These are phyloP conservation scores for Campaea margaritaria DNA, from an alignment of 2,888 invertebrate species.

Conservation along the genomic window DNA sequence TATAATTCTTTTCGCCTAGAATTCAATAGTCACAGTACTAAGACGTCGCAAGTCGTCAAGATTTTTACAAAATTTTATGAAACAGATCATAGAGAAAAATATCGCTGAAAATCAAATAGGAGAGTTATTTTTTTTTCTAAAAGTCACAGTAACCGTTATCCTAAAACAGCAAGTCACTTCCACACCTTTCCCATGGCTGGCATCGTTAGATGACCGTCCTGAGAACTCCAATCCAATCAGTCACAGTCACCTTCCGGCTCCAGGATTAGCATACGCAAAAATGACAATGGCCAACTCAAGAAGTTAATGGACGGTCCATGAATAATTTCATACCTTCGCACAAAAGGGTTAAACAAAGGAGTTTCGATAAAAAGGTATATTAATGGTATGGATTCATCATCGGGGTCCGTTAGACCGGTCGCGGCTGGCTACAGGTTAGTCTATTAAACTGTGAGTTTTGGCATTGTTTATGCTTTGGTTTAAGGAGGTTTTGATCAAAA, in stretches of 20 bases:
- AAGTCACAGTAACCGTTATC: slow-evolving; percentile 11
- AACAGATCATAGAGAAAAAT: too few species aligned
- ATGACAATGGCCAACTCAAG: slow-evolving; percentile 73
- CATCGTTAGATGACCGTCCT: slow-evolving; percentile 67
- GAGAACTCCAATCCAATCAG: slow-evolving; percentile 73
- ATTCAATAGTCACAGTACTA: too few species aligned
- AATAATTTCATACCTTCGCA: slow-evolving; percentile 66
- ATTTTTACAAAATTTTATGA: too few species aligned
- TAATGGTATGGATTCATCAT: slow-evolving; percentile 76
- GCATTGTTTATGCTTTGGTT: slow-evolving; percentile 29
- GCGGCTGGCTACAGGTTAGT: slow-evolving; percentile 47
- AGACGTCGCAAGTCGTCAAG: too few species aligned
- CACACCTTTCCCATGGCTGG: slow-evolving; percentile 54
- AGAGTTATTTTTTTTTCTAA: not conserved
- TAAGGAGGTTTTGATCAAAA: slow-evolving; percentile 8
- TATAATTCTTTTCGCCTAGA: too few species aligned
- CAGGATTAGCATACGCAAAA: slow-evolving; percentile 76
- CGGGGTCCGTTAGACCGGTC: slow-evolving; percentile 77
- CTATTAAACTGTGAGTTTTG: slow-evolving; percentile 41
- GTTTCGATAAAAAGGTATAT: slow-evolving; percentile 72
- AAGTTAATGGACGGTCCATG: slow-evolving; percentile 76
- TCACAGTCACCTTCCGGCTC: slow-evolving; percentile 71
- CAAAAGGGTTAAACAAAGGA: slow-evolving; percentile 81
- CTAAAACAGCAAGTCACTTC: slow-evolving; percentile 51
- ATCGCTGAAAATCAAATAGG: too few species aligned